These are phyloP conservation scores for Bradysia coprophila DNA, from an alignment of 1,140 invertebrate genomes.

Conservation along the genomic window DNA sequence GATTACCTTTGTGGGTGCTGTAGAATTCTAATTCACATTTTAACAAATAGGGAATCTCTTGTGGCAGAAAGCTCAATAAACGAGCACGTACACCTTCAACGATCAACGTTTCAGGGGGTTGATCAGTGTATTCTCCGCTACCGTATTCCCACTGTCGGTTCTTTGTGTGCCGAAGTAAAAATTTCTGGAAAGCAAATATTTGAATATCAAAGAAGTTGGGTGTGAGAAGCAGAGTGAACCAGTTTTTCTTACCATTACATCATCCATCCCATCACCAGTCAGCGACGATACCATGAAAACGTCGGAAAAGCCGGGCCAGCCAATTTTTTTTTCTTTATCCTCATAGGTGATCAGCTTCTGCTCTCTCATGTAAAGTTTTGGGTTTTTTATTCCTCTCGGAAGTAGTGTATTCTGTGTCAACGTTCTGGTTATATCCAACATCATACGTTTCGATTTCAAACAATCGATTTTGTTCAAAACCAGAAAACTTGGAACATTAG, in stretches of 20 bases:
- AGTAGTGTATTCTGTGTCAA: conserved; percentile 42
- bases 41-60: conserved; percentile 69
- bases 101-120: conserved; percentile 45
- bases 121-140: conserved; percentile 45
- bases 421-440: conserved; percentile 46
- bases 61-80: conserved; percentile 53
- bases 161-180: conserved; percentile 43
- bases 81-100: conserved; percentile 53
- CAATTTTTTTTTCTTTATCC: conserved; percentile 17
- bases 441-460: conserved; percentile 50
- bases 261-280: conserved; percentile 51
- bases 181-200: conserved; percentile 36
- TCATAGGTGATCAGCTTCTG: conserved; percentile 1
- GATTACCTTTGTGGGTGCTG: conserved; percentile 30
- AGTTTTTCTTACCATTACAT: conserved; percentile 40
- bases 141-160: conserved; percentile 44
- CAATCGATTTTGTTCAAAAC: conserved; percentile 81
- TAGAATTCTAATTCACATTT: conserved; percentile 44
- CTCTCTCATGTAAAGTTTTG: neutral
- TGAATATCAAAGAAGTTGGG: no score
- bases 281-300: conserved; percentile 82
- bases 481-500: conserved; percentile 51
- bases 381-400: conserved; percentile 1
- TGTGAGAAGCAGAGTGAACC: conserved; percentile 2
- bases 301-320: conserved; percentile 59